Evolutionary conservation across 92 coral and sea anemone species (phyloP), one percentile per base, ranked within the genome.

Genomic region (Bergia sp.): DNA sequence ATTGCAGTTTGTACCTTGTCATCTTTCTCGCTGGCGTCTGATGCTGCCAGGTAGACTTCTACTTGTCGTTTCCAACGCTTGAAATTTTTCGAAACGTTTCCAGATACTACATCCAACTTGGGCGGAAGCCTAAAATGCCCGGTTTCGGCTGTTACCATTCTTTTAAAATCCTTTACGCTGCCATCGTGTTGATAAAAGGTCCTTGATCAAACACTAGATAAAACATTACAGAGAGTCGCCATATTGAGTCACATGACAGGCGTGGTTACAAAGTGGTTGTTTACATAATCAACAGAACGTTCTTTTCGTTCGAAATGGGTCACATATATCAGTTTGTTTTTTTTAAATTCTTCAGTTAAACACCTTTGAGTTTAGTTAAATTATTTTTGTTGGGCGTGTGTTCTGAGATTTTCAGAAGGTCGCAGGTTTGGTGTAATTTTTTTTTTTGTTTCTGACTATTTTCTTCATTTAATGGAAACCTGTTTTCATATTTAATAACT

Each of bases 1-100:
- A 91, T 89, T 13, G 92, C 90, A 23, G 90, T 86, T 76, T 89
- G 90, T 87, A 86, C 79, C 76, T 80, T 88, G 16, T 79, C 83
- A 1, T 69, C 81, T 47, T 88, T 91, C 53, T 47, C 91, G 41
- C 85, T 66, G 66, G 86, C 89, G 40, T 87, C 93, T 49, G 89
- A 87, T 21, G 91, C 93, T 21, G 64, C 85, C 55, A 75, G 50
- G 74, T 92, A 92, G 75, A 92, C 92, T 76, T 92, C 90, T 72
- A 89, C 37, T 84, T 92, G 88, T 15, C 90, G 85, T 89, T 89
- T 92, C 90, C 92, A 79, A 57, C 76, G 71, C 73, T 86, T 86
- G 85, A 53, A 90, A 43, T 85, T 64, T 67, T 90, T 74, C 47
- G 87, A 50, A 21, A 92, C 45, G 65, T 92, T 91, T 42, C 92